Evolutionary conservation across 2,797 vertebrate species (phyloP), one percentile per base, ranked within the genome.

Genomic region (Galaxias olidus): DNA sequence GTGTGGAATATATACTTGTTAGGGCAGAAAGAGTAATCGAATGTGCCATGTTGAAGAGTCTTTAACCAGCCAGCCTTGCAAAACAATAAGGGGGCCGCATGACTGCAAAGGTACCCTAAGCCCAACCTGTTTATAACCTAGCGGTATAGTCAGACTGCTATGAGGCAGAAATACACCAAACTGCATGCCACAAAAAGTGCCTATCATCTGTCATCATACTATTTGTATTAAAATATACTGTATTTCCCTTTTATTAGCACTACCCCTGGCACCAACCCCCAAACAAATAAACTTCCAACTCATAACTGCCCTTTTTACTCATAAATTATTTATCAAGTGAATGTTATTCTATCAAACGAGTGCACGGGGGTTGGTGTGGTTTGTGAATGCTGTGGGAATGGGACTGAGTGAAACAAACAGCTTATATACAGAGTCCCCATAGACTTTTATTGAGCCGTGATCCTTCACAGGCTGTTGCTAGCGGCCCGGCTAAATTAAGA

Each of bases 401-500:
- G 30, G 30, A 30, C 6, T 30, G 30, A 30, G 6, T 30, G 30
- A 30, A 30, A 20, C 49, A 61, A 66, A 59, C 15, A 59, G 45
- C 45, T 68, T 66, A 55, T 43, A 62, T 46, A 18, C 51, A 12
- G 44, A n/a, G 59, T 42, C 46, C 50, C 30, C 46, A 4, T 30
- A 20, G 20, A 40, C 40, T 14, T 10, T n/a, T 45, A n/a, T 44
- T 40, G 48, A 48, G 43, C 46, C 11, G 59, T 49, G 7, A 14
- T 41, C 18, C 59, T 49, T 58, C 9, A 44, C 13, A 19, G 51
- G 18, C 57, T 60, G 9, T 14, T 61, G 49, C 49, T 49, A 47
- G 20, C 47, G n/a, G 44, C 43, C 30, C 47, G 43, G 45, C 59
- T 63, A 74, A 66, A 59, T 63, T 43, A 70, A 59, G 58, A 69